Conservation (phyloP, 2,113 vertebrate genomes). For the Xenopus laevis region DNA sequence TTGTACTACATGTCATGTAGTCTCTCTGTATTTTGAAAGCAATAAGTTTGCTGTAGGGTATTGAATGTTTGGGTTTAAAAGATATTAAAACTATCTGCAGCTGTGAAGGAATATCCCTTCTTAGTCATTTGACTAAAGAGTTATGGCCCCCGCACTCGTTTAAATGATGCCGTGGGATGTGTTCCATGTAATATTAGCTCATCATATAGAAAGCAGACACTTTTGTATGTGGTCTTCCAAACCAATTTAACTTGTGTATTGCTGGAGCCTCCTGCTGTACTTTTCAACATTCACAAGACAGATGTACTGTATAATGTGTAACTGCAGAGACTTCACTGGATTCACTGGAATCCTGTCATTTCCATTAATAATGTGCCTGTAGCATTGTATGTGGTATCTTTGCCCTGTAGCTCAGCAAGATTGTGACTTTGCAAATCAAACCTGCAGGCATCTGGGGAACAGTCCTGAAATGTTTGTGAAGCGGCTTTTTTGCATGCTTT, state of each 20-base stretch:
- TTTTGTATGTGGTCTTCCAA: slow-evolving; percentile 10
- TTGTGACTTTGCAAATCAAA: neutral
- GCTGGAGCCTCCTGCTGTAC: slow-evolving; percentile 32
- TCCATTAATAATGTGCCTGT: neutral
- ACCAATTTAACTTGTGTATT: slow-evolving; percentile 22
- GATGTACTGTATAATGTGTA: slow-evolving; percentile 22
- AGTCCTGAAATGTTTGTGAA: too few relatives aligned
- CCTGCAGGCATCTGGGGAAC: neutral
- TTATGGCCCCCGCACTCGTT: slow-evolving; percentile 37
- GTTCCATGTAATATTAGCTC: slow-evolving; percentile 45
- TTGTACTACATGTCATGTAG: slow-evolving; percentile 11
- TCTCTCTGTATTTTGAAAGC: slow-evolving; percentile 44
- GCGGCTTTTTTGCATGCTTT: too few relatives aligned
- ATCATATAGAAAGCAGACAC: slow-evolving; percentile 34
- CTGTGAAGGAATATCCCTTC: slow-evolving; percentile 44
- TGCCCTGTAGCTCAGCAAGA: neutral
- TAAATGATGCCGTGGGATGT: slow-evolving; percentile 38
- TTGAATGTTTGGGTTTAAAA: slow-evolving; percentile 46
- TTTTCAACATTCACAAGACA: slow-evolving; percentile 33
- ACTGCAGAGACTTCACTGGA: slow-evolving; percentile 14
- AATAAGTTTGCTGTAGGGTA: slow-evolving; percentile 40
- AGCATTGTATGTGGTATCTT: too few relatives aligned
- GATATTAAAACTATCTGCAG: slow-evolving; percentile 47
- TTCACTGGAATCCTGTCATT: slow-evolving; percentile 17
- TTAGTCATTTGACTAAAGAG: slow-evolving; percentile 44